Evolutionary conservation across 2,113 vertebrate species (phyloP).

Genomic region (Sylvia atricapilla): DNA sequence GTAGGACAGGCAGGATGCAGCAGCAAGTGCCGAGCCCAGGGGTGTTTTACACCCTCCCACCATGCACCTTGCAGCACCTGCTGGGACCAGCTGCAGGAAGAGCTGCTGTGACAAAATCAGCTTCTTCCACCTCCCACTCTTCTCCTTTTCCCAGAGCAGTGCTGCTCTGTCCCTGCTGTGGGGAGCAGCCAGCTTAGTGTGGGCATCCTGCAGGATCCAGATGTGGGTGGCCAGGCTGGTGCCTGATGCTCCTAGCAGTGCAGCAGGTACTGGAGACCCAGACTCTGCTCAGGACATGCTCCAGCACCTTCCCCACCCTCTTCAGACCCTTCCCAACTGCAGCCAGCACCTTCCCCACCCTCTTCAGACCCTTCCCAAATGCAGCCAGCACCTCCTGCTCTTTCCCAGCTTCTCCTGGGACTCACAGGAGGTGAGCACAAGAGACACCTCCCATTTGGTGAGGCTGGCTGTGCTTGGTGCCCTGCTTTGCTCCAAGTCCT

Average conservation of each 20-base stretch:
- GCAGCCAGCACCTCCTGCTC: neutral
- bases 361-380: neutral
- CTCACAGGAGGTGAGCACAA: neutral
- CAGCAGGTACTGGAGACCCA: neutral
- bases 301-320: neutral
- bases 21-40: neutral
- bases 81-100: neutral
- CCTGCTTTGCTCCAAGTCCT: neutral
- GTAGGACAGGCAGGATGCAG: neutral
- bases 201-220: accelerated
- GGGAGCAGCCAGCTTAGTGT: neutral
- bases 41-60: neutral
- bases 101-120: neutral
- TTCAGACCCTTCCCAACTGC: neutral
- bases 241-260: accelerated
- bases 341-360: neutral
- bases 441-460: accelerated
- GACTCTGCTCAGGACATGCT: neutral
- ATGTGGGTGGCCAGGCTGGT: neutral
- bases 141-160: neutral
- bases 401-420: neutral
- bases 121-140: neutral
- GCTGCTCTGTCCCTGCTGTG: neutral
- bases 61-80: neutral
- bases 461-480: neutral